These are phyloP conservation scores for Piprites chloris DNA, from an alignment of 2,113 vertebrate species.

Conservation along the genomic window DNA sequence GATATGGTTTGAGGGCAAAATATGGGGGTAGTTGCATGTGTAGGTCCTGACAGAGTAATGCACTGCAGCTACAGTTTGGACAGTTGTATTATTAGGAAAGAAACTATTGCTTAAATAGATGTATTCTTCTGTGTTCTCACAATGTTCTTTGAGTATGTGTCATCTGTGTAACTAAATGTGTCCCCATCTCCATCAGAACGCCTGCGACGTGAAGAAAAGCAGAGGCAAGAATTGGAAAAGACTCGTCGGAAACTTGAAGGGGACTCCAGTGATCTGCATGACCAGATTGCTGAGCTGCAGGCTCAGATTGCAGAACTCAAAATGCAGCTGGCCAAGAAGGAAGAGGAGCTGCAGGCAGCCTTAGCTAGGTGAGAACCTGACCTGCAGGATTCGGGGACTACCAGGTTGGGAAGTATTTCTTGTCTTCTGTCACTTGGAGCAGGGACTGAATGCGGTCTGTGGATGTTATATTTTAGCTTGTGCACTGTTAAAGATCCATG, in stretches of 20 bases:
- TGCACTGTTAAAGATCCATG: neutral
- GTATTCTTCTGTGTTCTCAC: neutral
- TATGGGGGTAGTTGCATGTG: neutral
- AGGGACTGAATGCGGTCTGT: neutral
- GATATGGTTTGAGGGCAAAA: neutral
- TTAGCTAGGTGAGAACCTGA: conserved; percentile 82
- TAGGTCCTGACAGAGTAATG: neutral
- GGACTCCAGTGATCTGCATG: conserved; percentile 87
- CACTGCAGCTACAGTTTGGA: neutral
- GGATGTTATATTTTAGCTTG: neutral
- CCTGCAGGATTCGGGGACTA: neutral
- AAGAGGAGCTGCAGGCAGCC: conserved; percentile 93
- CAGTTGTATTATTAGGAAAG: neutral
- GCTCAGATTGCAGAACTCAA: conserved; percentile 96
- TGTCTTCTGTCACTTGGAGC: neutral
- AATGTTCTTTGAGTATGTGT: neutral
- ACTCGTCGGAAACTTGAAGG: conserved; percentile 95
- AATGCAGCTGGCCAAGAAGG: conserved; percentile 94
- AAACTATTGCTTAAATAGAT: neutral
- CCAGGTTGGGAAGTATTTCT: neutral
- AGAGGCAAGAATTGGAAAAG: conserved; percentile 95
- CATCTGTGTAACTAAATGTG: neutral
- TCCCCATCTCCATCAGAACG: conserved; percentile 76
- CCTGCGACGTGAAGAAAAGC: conserved; percentile 92
- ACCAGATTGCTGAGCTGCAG: conserved; percentile 96